Percentiles rank a stretch among this genome's conserved stretches.
Conservation (phyloP, 2,113 vertebrate species). For the Calidris pygmaea region DNA sequence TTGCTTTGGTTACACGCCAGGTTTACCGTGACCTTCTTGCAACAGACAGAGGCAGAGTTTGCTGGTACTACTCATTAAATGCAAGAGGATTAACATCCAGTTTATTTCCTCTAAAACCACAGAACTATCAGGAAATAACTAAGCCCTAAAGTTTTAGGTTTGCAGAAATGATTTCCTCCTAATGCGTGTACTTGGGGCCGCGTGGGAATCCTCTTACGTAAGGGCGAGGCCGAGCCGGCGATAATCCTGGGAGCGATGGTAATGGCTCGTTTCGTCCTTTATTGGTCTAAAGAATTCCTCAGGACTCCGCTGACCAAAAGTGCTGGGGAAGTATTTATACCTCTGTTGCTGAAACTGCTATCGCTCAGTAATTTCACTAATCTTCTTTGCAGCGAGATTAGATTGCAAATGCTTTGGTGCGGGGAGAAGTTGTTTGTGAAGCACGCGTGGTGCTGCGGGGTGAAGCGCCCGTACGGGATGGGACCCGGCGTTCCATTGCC, state of each 20-base stretch:
- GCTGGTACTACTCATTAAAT: constrained; percentile 17
- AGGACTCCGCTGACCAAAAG: constrained; percentile 7
- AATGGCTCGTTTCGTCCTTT: constrained; percentile 49
- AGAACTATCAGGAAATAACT: constrained; percentile 59
- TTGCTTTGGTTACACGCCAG: background rate
- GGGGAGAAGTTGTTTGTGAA: background rate
- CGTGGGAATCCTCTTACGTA: constrained; percentile 49
- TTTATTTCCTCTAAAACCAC: constrained; percentile 62
- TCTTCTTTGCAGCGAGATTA: constrained; percentile 46
- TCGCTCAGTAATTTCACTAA: constrained; percentile 37
- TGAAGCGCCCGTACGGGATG: background rate
- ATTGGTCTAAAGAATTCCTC: constrained; percentile 51
- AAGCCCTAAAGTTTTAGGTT: constrained; percentile 59
- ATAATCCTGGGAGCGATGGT: constrained; percentile 34
- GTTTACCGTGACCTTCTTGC: background rate
- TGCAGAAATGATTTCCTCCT: constrained; percentile 49
- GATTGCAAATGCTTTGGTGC: background rate
- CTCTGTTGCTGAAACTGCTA: background rate
- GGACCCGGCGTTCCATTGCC: background rate
- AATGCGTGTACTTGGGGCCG: constrained; percentile 21
- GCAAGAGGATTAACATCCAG: constrained; percentile 58
- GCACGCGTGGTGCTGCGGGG: too few species aligned
- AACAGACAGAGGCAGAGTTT: background rate
- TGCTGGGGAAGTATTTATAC: constrained; percentile 29
- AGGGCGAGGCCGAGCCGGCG: constrained; percentile 7